Conservation (phyloP, 1,140 invertebrate species). For the Phthorimaea operculella region DNA sequence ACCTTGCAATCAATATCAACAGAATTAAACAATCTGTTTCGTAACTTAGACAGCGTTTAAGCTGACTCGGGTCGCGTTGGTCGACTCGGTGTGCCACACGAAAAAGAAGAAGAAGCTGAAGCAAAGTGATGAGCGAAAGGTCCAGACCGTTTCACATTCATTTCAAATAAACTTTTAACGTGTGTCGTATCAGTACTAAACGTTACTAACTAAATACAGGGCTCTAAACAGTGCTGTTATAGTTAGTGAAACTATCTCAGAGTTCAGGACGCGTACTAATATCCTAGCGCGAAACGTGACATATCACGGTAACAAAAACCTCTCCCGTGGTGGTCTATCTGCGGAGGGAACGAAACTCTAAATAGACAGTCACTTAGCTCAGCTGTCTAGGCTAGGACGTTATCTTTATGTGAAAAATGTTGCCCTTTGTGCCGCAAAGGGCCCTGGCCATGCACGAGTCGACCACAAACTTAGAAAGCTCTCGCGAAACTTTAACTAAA, state of each 20-base stretch:
- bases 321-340: constrained; percentile 48
- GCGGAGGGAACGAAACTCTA: constrained; percentile 43
- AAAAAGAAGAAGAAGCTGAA: too few relatives aligned
- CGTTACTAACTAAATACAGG: too few relatives aligned
- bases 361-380: constrained; percentile 49
- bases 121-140: too few relatives aligned
- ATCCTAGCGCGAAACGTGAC: constrained; percentile 36
- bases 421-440: constrained; percentile 44
- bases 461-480: not conserved
- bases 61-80: too few relatives aligned
- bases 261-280: constrained; percentile 56
- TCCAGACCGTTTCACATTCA: too few relatives aligned
- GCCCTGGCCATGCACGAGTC: constrained; percentile 9
- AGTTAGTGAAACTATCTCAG: constrained; percentile 22
- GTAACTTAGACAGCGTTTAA: too few relatives aligned
- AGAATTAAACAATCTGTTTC: too few relatives aligned
- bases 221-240: not conserved
- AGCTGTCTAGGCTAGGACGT: constrained; percentile 43
- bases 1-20: too few relatives aligned
- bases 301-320: constrained; percentile 46
- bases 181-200: too few relatives aligned
- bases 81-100: too few relatives aligned
- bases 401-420: constrained; percentile 57
- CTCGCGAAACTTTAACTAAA: not conserved
- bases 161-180: too few relatives aligned